Conservation (phyloP, 2,888 invertebrate genomes). For the Dione vanillae region DNA sequence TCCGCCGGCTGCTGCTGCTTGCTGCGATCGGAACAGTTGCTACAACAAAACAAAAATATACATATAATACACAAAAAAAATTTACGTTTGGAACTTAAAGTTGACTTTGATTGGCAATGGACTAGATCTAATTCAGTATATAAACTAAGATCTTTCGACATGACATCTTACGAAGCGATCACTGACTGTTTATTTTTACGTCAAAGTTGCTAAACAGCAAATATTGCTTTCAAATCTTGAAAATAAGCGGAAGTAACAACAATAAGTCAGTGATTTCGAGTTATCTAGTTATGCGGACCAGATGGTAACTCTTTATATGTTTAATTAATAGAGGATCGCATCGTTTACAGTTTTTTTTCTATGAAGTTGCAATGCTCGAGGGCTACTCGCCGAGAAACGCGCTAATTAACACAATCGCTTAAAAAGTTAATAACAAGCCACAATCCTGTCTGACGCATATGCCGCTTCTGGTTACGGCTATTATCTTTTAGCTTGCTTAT, state of each 20-base stretch:
- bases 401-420: conserved; percentile 82
- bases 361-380: conserved; percentile 61
- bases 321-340: conserved; percentile 71
- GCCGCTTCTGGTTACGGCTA: conserved; percentile 54
- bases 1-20: conserved; percentile 87
- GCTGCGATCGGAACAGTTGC: conserved; percentile 96
- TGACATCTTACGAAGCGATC: not conserved
- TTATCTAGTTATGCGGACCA: conserved; percentile 20
- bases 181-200: not conserved
- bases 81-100: no score
- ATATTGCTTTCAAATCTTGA: not conserved
- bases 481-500: conserved; percentile 46
- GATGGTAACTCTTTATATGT: conserved; percentile 46
- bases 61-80: conserved; percentile 44
- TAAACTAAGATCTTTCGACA: conserved; percentile 2
- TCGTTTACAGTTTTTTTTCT: conserved; percentile 69
- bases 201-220: not conserved
- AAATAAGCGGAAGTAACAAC: not conserved
- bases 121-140: not conserved
- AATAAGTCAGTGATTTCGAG: conserved; percentile 7
- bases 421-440: conserved; percentile 79
- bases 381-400: conserved; percentile 64
- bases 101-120: not conserved
- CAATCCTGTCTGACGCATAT: conserved; percentile 71
- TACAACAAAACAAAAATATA: conserved; percentile 77